phyloP scores from a whole-genome alignment of 2,888 invertebrate species.

The Rhagonycha fulva region DNA sequence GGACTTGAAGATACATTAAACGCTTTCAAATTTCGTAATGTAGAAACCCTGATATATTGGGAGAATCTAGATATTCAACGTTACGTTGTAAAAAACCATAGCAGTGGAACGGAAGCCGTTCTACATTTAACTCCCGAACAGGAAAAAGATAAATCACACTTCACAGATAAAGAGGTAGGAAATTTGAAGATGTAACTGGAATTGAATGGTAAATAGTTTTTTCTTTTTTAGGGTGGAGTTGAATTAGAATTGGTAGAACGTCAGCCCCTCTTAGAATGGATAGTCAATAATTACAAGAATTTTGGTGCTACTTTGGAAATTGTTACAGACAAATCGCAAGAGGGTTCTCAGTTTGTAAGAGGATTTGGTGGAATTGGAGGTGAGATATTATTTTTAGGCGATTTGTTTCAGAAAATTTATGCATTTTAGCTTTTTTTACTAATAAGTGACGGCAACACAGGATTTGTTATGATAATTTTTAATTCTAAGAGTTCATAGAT shows the following conservation, averaged over 20 bases:
- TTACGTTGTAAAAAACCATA: conserved; percentile 93
- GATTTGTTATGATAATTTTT: background rate
- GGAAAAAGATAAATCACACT: conserved; percentile 98
- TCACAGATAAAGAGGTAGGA: conserved; percentile 93
- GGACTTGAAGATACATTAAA: conserved; percentile 97
- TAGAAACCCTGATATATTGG: conserved; percentile 99
- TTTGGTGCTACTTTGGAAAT: conserved; percentile 99
- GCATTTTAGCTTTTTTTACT: background rate
- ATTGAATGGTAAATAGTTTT: conserved; percentile 19
- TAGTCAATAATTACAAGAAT: conserved; percentile 99
- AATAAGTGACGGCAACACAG: background rate
- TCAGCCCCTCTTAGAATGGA: conserved; percentile 97
- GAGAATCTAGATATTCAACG: conserved; percentile 99
- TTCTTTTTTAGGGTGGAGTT: conserved; percentile 91
- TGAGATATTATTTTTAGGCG: conserved; percentile 56
- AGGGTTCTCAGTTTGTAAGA: conserved; percentile 98
- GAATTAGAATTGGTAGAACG: conserved; percentile 98
- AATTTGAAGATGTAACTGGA: background rate
- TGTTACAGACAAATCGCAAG: conserved; percentile 98
- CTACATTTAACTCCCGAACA: conserved; percentile 96
- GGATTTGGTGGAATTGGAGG: conserved; percentile 99
- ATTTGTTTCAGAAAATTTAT: background rate
- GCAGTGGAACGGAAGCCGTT: conserved; percentile 85
- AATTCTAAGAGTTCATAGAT: background rate
- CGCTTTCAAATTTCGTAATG: conserved; percentile 96